A percentile compares a stretch with the other conserved stretches of the same genome.
Conservation (phyloP, 2,797 vertebrate genomes). For the Amazona ochrocephala region DNA sequence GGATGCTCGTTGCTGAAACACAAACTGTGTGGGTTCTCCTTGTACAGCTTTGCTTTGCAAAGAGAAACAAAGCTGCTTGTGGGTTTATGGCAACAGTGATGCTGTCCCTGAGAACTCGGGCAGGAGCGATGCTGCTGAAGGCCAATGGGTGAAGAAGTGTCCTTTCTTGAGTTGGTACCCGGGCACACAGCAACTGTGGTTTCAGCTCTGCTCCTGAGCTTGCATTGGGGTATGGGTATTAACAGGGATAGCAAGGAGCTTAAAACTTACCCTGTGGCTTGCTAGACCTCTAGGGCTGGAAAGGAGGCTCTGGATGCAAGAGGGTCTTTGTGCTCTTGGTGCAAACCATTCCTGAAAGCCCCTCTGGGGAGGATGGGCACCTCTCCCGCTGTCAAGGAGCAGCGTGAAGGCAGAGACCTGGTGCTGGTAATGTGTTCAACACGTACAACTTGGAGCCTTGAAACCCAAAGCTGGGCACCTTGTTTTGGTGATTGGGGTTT, state of each 20-base stretch:
- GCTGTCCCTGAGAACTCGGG: not conserved
- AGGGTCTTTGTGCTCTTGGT: not conserved
- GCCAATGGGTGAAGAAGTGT: not conserved
- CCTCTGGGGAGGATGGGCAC: not conserved
- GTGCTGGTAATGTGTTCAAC: fast-evolving
- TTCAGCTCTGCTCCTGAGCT: fast-evolving
- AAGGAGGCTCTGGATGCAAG: not conserved
- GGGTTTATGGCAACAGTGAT: not conserved
- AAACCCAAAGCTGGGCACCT: not conserved
- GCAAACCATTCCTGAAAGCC: fast-evolving
- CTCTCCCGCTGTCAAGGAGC: not conserved
- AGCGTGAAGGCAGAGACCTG: not conserved
- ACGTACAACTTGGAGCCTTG: not conserved
- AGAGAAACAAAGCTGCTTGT: not conserved
- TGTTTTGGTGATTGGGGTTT: not conserved
- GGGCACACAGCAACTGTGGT: not conserved
- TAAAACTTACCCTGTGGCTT: not conserved
- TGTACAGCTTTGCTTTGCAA: not conserved
- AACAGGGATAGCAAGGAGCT: fast-evolving
- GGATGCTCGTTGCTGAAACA: fast-evolving
- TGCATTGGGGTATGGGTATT: fast-evolving
- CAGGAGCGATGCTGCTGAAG: not conserved
- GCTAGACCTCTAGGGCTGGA: not conserved
- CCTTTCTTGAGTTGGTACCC: not conserved
- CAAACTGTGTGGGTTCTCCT: not conserved